phyloP scores from a whole-genome alignment of 2,797 vertebrate genomes.

The Ctenopoma kingsleyae region DNA sequence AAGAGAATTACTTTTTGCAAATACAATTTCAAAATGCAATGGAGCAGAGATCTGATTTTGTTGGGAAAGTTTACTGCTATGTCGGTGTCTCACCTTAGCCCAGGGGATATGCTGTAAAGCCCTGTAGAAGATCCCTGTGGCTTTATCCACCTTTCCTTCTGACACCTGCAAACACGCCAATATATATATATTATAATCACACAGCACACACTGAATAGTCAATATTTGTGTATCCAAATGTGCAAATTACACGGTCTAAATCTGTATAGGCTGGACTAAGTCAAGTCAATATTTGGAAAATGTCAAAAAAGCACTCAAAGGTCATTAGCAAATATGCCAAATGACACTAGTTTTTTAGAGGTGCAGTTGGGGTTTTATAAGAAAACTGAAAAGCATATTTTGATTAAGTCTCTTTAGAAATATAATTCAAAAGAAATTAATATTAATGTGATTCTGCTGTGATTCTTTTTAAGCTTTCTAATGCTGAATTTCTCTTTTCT shows the following conservation, averaged over 20 bases:
- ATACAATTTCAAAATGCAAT: neutral
- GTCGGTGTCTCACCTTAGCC: constrained; percentile 90
- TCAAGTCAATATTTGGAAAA: constrained; percentile 44
- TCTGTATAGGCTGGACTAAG: neutral
- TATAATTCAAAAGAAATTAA: neutral
- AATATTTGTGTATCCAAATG: constrained; percentile 43
- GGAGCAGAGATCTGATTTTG: neutral
- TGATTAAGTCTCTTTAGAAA: neutral
- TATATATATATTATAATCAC: constrained; percentile 13
- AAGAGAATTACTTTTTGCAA: neutral
- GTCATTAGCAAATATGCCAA: neutral
- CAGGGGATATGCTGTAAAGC: constrained; percentile 96
- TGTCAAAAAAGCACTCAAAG: neutral
- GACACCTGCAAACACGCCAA: constrained; percentile 84
- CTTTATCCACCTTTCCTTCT: constrained; percentile 89
- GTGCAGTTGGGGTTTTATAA: neutral
- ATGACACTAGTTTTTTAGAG: neutral
- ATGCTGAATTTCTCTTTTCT: too few relatives aligned
- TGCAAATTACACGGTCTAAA: constrained; percentile 5
- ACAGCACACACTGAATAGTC: constrained; percentile 6
- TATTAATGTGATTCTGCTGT: neutral
- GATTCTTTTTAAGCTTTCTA: too few relatives aligned
- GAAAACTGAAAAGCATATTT: neutral
- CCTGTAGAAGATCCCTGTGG: constrained; percentile 94
- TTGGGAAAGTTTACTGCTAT: neutral